phyloP scores from a whole-genome alignment of 2,888 invertebrate species.

The Gibbula magus region DNA sequence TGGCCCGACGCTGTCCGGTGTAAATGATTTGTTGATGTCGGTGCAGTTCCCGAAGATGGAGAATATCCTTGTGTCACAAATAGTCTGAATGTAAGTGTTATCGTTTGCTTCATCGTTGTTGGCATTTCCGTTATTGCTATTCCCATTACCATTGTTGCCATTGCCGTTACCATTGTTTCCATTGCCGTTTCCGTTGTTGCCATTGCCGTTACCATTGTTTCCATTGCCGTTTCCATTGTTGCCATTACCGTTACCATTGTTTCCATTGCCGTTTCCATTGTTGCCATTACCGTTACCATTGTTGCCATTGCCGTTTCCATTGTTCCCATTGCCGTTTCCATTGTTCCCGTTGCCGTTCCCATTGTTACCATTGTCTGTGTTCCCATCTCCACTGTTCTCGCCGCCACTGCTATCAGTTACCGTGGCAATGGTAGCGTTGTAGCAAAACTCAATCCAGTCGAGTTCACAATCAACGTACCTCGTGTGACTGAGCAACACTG shows the following conservation, averaged over 20 bases:
- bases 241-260: background rate
- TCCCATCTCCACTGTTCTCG: conserved; percentile 2
- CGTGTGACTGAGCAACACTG: no score
- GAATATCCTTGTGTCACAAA: no score
- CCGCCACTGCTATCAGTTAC: conserved; percentile 1
- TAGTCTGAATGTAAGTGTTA: no score
- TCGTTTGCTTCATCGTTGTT: no score
- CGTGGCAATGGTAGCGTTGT: no score
- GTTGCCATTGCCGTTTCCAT: conserved; percentile 6
- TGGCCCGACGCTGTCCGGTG: no score
- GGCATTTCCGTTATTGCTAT: no score
- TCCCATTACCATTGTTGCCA: no score
- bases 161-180: no score
- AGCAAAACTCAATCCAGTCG: background rate
- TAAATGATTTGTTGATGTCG: no score
- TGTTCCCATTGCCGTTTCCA: conserved; percentile 6
- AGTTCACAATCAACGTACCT: no score
- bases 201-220: background rate
- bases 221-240: background rate
- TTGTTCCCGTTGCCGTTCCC: background rate
- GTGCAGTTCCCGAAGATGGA: no score
- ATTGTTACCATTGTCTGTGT: background rate
- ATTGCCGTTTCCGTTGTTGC: conserved; percentile 11
- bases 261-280: background rate
- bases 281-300: background rate